Percentiles rank a stretch among this genome's conserved stretches.
These are phyloP conservation scores for Danio aesculapii DNA, from an alignment of 2,797 vertebrate genomes.

Conservation along the genomic window DNA sequence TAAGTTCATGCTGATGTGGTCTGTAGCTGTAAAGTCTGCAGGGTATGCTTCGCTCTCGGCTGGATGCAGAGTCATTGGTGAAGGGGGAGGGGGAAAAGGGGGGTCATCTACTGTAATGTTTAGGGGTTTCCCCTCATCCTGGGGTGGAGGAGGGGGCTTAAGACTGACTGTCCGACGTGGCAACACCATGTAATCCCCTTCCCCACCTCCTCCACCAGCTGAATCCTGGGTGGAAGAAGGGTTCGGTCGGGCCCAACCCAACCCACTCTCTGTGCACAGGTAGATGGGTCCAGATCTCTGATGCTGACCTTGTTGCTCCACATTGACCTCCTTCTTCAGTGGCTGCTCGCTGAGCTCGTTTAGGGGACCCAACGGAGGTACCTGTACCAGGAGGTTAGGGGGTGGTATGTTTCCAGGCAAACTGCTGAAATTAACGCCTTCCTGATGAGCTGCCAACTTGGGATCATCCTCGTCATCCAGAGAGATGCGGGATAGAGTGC, in stretches of 20 bases:
- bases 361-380: conserved; percentile 86
- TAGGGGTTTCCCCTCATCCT: conserved; percentile 86
- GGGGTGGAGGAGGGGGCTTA: conserved; percentile 82
- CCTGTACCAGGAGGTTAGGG: conserved; percentile 89
- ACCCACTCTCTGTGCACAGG: conserved; percentile 92
- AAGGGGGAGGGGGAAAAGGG: conserved; percentile 83
- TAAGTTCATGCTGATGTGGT: conserved; percentile 86
- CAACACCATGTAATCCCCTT: conserved; percentile 98
- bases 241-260: conserved; percentile 88
- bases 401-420: conserved; percentile 95
- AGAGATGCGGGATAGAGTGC: conserved; percentile 95
- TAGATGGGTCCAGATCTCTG: conserved; percentile 85
- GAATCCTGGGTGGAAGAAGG: conserved; percentile 77
- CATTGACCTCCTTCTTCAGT: conserved; percentile 86
- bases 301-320: conserved; percentile 81
- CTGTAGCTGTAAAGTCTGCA: conserved; percentile 85
- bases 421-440: conserved; percentile 91
- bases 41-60: conserved; percentile 89
- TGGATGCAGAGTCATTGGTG: conserved; percentile 81
- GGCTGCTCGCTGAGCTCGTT: conserved; percentile 88
- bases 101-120: conserved; percentile 86
- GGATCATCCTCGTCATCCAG: conserved; percentile 96
- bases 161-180: conserved; percentile 93
- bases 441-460: conserved; percentile 89
- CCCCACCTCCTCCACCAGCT: conserved; percentile 73